Base-by-base conservation (phyloP, 2,888 invertebrate species). In the Boloria euphrosyne region DNA sequence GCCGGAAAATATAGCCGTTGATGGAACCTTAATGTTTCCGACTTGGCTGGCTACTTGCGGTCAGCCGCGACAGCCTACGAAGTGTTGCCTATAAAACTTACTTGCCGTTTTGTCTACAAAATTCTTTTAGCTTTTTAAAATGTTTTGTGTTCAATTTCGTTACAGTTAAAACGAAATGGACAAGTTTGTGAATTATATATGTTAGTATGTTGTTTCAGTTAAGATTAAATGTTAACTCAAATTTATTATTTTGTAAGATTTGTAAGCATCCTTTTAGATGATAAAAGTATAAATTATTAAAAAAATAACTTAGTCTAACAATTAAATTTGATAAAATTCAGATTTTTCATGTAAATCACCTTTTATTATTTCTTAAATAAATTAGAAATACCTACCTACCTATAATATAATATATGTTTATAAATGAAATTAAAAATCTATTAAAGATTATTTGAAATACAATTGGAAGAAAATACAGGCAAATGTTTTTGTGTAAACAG, bases 11-110 rank as follows among this genome's bases (percentile, higher is more conserved):
- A 89, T 89, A 85, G 87, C 85, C 84, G 80, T 86, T 86, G 87
- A 89, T 89, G 89, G 89, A 86, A 85, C 89, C 89, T 84, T 90
- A 90, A 90, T 90, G 90, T 88, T 89, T 90, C 90, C 89, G 89
- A 85, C 86, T 89, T 85, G 84, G 81, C 82, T 78, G 79, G 74
- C 83, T 79, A 80, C 85, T 85, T 80, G 88, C 87, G 90, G 89
- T 86, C 88, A 88, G 80, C 82, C 77, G 70, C 74, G 74, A 73
- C 76, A 78, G 80, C 79, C 81, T 83, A 84, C 83, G 79, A 83
- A 75, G 73, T 79, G 78, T 77, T 76, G 79, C 80, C 82, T 82
- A 81, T 82, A 84, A 86, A 84, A 74, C 67, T 71, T 69, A 69
- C 68, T 63, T 52, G 66, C 68, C 69, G 52, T 68, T 68, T 66